phyloP scores from a whole-genome alignment of 1,140 invertebrate genomes.

The Nebria ingens region DNA sequence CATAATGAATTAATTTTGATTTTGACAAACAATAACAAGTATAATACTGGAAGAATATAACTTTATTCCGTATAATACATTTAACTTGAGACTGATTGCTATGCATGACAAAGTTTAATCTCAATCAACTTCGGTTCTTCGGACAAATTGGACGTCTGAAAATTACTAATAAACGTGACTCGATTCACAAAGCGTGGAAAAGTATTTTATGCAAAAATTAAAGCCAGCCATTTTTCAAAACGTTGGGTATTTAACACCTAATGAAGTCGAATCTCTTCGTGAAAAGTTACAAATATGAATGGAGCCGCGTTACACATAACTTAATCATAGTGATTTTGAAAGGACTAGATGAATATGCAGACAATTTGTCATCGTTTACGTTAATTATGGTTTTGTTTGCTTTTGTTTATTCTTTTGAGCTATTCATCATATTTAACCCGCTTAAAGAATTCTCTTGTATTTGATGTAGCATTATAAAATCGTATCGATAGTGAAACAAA shows the following conservation, averaged over 20 bases:
- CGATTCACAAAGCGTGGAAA: background rate
- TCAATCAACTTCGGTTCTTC: constrained; percentile 6
- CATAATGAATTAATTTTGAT: too few species aligned
- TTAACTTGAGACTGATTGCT: background rate
- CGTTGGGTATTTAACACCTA: background rate
- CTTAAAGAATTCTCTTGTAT: background rate
- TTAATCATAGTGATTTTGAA: background rate
- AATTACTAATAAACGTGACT: constrained; percentile 7
- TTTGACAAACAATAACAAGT: too few species aligned
- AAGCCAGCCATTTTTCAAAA: background rate
- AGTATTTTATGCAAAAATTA: background rate
- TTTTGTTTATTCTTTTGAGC: too few species aligned
- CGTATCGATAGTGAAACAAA: background rate
- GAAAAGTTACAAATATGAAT: background rate
- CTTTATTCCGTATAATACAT: too few species aligned
- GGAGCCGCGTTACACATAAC: too few species aligned
- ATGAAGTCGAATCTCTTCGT: constrained; percentile 1
- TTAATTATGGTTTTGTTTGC: background rate
- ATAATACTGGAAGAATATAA: too few species aligned
- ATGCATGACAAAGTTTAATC: constrained; percentile 1
- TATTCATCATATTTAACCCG: too few species aligned
- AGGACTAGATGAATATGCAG: too few species aligned
- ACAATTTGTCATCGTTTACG: background rate
- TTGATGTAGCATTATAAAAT: background rate
- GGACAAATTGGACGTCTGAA: constrained; percentile 8